Conservation (phyloP, 1,140 invertebrate species). For the Scaptomyza graminum region DNA sequence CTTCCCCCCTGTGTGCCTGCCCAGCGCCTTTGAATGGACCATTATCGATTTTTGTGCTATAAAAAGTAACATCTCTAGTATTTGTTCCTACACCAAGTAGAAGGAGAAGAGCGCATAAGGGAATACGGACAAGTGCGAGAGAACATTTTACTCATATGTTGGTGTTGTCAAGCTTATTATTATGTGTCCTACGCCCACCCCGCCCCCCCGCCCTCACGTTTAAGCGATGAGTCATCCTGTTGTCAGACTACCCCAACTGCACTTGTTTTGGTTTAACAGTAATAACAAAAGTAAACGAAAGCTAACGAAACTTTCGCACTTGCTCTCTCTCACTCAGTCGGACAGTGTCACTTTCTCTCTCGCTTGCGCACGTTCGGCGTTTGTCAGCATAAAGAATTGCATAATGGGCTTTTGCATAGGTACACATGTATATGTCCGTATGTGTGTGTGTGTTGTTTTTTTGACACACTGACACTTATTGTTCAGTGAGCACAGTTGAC, state of each 20-base stretch:
- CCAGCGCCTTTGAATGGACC: constrained; percentile 32
- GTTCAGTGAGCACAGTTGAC: constrained; percentile 39
- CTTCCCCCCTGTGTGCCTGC: neutral
- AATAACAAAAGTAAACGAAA: constrained; percentile 14
- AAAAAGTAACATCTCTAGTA: neutral
- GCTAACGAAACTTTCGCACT: constrained; percentile 30
- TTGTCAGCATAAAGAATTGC: constrained; percentile 76
- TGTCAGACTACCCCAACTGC: constrained; percentile 39
- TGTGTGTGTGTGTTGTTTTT: constrained; percentile 27
- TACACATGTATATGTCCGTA: constrained; percentile 26
- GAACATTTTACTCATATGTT: constrained; percentile 18
- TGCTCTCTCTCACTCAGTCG: constrained; percentile 11
- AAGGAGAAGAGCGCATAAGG: neutral
- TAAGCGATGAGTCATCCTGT: constrained; percentile 39
- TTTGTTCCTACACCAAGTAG: neutral
- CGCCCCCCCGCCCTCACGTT: too few species aligned
- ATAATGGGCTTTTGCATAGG: constrained; percentile 52
- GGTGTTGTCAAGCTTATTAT: constrained; percentile 15
- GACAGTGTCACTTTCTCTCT: constrained; percentile 60
- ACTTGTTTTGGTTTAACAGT: neutral
- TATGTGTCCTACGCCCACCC: too few species aligned
- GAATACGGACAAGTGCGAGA: constrained; percentile 33
- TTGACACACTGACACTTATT: constrained; percentile 80
- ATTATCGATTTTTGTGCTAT: constrained; percentile 46
- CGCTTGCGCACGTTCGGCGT: constrained; percentile 31